phyloP scores from a whole-genome alignment of 2,113 vertebrate species.

The Dinomys branickii region DNA sequence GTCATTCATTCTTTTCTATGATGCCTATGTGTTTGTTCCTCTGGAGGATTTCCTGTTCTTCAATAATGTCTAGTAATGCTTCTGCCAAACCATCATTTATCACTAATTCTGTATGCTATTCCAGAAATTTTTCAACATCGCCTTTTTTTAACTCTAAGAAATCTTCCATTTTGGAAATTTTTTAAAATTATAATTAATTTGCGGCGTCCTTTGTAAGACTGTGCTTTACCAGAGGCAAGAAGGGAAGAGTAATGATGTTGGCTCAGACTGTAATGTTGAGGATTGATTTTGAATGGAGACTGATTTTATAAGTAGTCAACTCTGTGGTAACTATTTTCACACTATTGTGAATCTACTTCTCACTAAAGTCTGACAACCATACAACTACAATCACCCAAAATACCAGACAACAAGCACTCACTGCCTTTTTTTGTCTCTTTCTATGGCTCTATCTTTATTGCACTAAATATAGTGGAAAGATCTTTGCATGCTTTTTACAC shows the following conservation, averaged over 20 bases:
- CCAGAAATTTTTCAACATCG: neutral
- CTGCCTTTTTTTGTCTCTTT: neutral
- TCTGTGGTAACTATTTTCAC: neutral
- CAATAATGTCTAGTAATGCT: neutral
- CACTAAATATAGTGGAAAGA: neutral
- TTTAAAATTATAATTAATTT: neutral
- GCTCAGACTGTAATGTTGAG: neutral
- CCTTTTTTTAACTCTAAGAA: constrained; percentile 7
- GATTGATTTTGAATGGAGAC: constrained; percentile 46
- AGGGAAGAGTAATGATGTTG: neutral
- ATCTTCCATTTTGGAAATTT: neutral
- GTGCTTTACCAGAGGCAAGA: neutral
- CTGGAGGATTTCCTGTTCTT: constrained; percentile 10
- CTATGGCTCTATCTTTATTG: neutral
- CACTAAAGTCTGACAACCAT: neutral
- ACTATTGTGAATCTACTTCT: constrained; percentile 18
- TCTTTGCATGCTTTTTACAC: constrained; percentile 7
- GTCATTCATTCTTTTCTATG: neutral
- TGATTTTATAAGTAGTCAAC: constrained; percentile 55
- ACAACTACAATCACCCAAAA: neutral
- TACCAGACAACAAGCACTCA: neutral
- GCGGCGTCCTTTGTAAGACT: neutral
- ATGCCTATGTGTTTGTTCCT: neutral
- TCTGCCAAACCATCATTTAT: neutral
- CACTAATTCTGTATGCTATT: neutral